Base-by-base conservation (phyloP, 2,888 invertebrate genomes). In the Ennomos fuscantarius region DNA sequence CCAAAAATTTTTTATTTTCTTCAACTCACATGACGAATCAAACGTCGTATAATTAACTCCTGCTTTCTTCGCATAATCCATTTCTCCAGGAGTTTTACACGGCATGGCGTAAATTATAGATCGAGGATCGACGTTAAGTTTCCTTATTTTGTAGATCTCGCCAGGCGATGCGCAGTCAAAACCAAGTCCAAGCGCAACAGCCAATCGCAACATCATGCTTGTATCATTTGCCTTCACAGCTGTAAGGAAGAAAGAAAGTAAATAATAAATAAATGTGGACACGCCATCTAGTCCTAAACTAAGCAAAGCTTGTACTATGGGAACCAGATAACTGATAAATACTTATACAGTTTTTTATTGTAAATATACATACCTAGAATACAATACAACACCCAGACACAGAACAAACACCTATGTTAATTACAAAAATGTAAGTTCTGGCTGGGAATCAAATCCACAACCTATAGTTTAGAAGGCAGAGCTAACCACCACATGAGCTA, bases 81-180 rank as follows among this genome's bases (percentile, higher is more conserved):
- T 79, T 59, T 77, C 75, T 33, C 72, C 76, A 6, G 74, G 60
- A 1, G 71, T 70, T 63, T 82, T 80, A 8, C 65, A 60, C 10
- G 78, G 75, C 44, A 72, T 57, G 0, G 79, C 76, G 53, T 76
- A 79, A 58, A 81, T 76, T 31, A 81, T 80, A 49, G 72, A 78
- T 55, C 78, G 78, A 62, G 76, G 76, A 32, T 68, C 62, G 8
- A 72, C 68, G 24, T 71, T 68, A 0, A 78, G 67, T 42, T 67
- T 63, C 9, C 67, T 51, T 35, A 79, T 54, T 63, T 78, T 79
- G 40, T 69, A 35, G 32, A 82, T 78, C 60, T 82, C 79, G 8
- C 76, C 78, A 0, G 79, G 76, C 0, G 80, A 76, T 0, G 81
- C 78, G 42, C 81, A 82, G 54, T 78, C 78, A 58, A 81, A 80